Conservation (phyloP, 2,797 vertebrate species). For the Scarus forsteni region DNA sequence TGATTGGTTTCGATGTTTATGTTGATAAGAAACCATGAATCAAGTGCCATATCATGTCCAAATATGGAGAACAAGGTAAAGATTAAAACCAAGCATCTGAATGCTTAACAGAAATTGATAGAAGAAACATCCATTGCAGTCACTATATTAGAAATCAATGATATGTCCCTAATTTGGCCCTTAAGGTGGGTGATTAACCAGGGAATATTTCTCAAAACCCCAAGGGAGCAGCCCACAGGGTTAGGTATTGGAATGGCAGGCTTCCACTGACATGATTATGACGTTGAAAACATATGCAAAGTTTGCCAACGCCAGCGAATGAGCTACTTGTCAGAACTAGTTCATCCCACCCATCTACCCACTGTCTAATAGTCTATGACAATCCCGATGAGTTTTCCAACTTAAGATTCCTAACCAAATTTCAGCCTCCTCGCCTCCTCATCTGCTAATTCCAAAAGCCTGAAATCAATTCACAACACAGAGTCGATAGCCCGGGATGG, state of each 20-base stretch:
- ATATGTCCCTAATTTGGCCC: no score
- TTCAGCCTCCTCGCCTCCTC: constrained; percentile 30
- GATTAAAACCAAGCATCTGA: no score
- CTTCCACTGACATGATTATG: constrained; percentile 16
- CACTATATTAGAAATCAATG: no score
- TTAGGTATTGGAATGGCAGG: not conserved
- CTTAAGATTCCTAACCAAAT: constrained; percentile 67
- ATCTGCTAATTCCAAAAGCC: constrained; percentile 62
- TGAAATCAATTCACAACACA: constrained; percentile 62
- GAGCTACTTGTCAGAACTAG: constrained; percentile 53
- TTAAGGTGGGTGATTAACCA: no score
- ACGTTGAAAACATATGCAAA: constrained; percentile 37
- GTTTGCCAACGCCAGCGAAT: constrained; percentile 47
- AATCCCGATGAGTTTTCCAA: constrained; percentile 67
- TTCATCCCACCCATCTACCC: constrained; percentile 48
- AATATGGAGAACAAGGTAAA: no score
- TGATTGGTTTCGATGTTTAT: no score
- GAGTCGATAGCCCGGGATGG: constrained; percentile 42
- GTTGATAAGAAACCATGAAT: no score
- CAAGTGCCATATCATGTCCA: no score
- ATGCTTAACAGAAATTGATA: no score
- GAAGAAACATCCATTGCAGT: no score
- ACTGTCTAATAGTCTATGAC: constrained; percentile 60
- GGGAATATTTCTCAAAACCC: not conserved
- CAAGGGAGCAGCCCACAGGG: constrained; percentile 24